Evolutionary conservation across 2,113 vertebrate genomes (phyloP).

Genomic region (Trogon surrucura): DNA sequence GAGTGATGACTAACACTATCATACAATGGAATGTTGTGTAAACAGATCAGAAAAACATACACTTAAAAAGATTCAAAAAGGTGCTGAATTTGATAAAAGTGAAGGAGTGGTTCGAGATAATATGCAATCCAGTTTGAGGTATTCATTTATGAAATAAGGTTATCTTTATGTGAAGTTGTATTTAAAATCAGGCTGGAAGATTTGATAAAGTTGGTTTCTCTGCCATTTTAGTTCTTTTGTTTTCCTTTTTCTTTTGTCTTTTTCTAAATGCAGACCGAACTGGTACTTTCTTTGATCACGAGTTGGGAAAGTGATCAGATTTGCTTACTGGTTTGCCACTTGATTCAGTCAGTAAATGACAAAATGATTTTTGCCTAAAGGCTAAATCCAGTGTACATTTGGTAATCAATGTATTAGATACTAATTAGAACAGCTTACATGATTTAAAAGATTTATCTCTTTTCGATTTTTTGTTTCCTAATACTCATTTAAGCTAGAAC

Average conservation of each 20-base stretch:
- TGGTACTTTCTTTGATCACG: background rate
- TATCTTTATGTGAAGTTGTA: background rate
- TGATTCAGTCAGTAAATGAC: background rate
- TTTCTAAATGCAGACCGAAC: background rate
- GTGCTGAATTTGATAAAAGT: background rate
- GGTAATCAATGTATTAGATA: background rate
- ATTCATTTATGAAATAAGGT: background rate
- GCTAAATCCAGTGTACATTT: background rate
- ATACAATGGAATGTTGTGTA: constrained; percentile 17
- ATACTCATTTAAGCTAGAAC: background rate
- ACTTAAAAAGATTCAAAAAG: background rate
- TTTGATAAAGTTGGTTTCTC: background rate
- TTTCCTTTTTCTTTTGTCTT: background rate
- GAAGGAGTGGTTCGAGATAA: background rate
- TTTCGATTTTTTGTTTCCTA: background rate
- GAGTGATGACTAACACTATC: constrained; percentile 27
- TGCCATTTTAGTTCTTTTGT: background rate
- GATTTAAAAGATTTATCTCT: background rate
- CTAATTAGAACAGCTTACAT: background rate
- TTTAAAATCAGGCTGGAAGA: background rate
- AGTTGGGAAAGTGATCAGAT: background rate
- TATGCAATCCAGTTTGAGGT: background rate
- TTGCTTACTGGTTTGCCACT: background rate
- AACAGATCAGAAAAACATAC: background rate
- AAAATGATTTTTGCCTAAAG: background rate